Conservation (phyloP, 2,113 vertebrate genomes). For the Bufo gargarizans region DNA sequence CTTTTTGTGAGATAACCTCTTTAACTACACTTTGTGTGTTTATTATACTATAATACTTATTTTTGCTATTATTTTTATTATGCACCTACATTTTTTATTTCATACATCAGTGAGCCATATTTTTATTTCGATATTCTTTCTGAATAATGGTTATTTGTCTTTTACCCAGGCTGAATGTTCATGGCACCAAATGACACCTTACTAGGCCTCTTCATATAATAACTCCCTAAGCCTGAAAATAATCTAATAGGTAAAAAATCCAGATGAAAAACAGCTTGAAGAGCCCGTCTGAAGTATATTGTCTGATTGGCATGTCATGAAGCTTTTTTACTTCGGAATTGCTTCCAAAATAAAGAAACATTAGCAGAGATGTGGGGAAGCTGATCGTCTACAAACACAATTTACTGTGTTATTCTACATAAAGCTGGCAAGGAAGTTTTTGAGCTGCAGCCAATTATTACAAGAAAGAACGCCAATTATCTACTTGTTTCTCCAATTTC, state of each 20-base stretch:
- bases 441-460: constrained; percentile 4
- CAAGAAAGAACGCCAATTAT: background rate
- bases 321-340: background rate
- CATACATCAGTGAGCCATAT: background rate
- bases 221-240: background rate
- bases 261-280: background rate
- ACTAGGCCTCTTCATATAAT: background rate
- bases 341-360: constrained; percentile 16
- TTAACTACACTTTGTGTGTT: too few relatives aligned
- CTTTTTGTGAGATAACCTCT: too few relatives aligned
- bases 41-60: too few relatives aligned
- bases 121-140: background rate
- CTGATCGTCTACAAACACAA: constrained; percentile 9
- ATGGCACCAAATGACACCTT: background rate
- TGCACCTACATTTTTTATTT: background rate
- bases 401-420: constrained; percentile 13
- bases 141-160: background rate
- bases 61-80: background rate
- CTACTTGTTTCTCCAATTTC: background rate
- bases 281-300: background rate
- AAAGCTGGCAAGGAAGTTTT: background rate
- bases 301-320: background rate
- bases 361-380: constrained; percentile 8
- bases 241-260: background rate
- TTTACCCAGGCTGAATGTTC: background rate